phyloP scores from a whole-genome alignment of 53 echinoderm and acorn worm species.

The Apostichopus leukothele region DNA sequence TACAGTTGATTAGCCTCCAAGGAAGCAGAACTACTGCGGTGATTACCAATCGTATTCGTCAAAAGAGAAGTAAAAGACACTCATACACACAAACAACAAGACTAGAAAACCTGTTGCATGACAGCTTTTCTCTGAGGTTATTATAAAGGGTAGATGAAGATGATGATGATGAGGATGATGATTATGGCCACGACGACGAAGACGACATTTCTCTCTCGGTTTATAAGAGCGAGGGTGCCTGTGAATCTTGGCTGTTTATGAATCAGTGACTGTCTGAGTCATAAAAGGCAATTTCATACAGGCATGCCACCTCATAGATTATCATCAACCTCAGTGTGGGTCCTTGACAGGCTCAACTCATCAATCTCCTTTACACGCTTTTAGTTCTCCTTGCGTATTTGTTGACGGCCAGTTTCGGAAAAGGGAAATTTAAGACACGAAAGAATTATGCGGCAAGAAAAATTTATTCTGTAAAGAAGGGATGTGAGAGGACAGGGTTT shows the following conservation, averaged over 20 bases:
- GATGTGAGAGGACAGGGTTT: no score
- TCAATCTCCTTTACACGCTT: no score
- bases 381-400: no score
- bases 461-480: no score
- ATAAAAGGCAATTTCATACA: background rate
- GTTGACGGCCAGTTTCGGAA: no score
- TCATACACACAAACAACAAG: background rate
- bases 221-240: background rate
- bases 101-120: background rate
- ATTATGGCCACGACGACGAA: background rate
- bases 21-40: conserved; percentile 31
- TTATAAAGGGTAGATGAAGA: background rate
- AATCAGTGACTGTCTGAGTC: conserved; percentile 29
- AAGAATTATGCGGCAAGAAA: no score
- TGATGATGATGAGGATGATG: background rate
- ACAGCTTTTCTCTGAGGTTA: background rate
- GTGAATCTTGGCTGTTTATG: conserved; percentile 14
- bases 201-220: background rate
- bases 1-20: conserved; percentile 28
- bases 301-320: no score
- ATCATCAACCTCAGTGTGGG: no score
- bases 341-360: no score
- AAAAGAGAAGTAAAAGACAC: background rate
- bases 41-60: background rate
- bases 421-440: no score